These are phyloP conservation scores for Semaprochilodus insignis DNA, from an alignment of 2,797 vertebrate genomes.

Conservation along the genomic window DNA sequence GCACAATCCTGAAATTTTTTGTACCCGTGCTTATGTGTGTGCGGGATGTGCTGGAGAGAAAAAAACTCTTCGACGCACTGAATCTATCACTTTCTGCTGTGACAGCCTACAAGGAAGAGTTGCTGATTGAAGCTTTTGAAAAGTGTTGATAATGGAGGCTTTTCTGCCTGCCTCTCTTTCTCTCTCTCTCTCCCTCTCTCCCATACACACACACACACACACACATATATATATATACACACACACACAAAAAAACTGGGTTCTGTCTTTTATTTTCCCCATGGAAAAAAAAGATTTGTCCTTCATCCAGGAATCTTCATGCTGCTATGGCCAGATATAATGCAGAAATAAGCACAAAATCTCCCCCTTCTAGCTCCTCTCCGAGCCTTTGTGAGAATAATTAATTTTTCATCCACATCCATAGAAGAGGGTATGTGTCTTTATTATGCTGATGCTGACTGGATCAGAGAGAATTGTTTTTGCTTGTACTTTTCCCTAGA, in stretches of 20 bases:
- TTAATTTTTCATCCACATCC: constrained; percentile 67
- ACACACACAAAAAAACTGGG: constrained; percentile 54
- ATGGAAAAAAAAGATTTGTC: constrained; percentile 68
- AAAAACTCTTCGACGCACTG: constrained; percentile 62
- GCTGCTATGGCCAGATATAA: constrained; percentile 60
- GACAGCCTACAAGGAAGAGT: constrained; percentile 64
- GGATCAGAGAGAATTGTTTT: constrained; percentile 24
- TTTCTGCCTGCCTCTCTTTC: constrained; percentile 10
- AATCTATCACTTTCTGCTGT: constrained; percentile 67
- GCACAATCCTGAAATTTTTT: too few relatives aligned
- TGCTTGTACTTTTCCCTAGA: constrained; percentile 12
- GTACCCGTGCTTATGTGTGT: not conserved
- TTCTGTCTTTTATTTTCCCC: constrained; percentile 65
- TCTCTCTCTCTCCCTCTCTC: not conserved
- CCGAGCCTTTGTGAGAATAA: constrained; percentile 57
- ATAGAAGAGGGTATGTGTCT: constrained; percentile 65
- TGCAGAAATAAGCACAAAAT: constrained; percentile 65
- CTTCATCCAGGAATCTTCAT: constrained; percentile 47
- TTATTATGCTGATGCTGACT: constrained; percentile 62
- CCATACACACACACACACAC: constrained; percentile 40
- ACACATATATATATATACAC: constrained; percentile 36
- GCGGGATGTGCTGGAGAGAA: constrained; percentile 45
- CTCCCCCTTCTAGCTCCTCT: constrained; percentile 54
- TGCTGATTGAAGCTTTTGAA: constrained; percentile 70
- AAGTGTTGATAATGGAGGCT: constrained; percentile 61